phyloP scores from a whole-genome alignment of 1,140 invertebrate genomes.

The Geopemphigus sp. region DNA sequence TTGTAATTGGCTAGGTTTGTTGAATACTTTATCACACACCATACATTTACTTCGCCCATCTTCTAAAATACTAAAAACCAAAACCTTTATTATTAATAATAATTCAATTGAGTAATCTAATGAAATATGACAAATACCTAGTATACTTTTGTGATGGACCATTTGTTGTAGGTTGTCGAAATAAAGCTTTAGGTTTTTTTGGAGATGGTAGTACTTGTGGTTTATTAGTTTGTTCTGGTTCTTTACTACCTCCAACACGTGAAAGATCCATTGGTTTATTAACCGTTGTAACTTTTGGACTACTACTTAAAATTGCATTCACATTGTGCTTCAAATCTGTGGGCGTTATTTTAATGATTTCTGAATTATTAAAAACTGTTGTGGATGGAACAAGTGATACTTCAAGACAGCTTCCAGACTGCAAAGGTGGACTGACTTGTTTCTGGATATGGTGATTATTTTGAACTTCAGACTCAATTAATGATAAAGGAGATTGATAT shows the following conservation, averaged over 20 bases:
- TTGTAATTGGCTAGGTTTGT: conserved; percentile 81
- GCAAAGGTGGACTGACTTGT: conserved; percentile 19
- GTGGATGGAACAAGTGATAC: neutral
- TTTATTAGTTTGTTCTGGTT: conserved; percentile 29
- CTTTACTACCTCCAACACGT: conserved; percentile 26
- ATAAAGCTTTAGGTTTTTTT: conserved; percentile 39
- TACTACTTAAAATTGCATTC: conserved; percentile 17
- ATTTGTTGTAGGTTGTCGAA: conserved; percentile 44
- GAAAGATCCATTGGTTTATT: conserved; percentile 45
- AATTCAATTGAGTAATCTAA: neutral
- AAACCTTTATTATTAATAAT: neutral
- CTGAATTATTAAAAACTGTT: neutral
- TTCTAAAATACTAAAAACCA: conserved; percentile 61
- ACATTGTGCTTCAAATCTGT: conserved; percentile 31
- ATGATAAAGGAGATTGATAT: conserved; percentile 43
- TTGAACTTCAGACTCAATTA: conserved; percentile 15
- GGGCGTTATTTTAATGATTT: neutral
- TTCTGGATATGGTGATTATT: conserved; percentile 10
- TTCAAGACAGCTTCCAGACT: neutral
- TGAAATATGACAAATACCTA: conserved; percentile 12
- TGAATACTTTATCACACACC: conserved; percentile 88
- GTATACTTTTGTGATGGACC: conserved; percentile 47
- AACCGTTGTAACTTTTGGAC: neutral
- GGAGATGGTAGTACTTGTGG: neutral
- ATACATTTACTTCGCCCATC: conserved; percentile 80